phyloP scores from a whole-genome alignment of 1,140 invertebrate species.

The Drosophila ficusphila region DNA sequence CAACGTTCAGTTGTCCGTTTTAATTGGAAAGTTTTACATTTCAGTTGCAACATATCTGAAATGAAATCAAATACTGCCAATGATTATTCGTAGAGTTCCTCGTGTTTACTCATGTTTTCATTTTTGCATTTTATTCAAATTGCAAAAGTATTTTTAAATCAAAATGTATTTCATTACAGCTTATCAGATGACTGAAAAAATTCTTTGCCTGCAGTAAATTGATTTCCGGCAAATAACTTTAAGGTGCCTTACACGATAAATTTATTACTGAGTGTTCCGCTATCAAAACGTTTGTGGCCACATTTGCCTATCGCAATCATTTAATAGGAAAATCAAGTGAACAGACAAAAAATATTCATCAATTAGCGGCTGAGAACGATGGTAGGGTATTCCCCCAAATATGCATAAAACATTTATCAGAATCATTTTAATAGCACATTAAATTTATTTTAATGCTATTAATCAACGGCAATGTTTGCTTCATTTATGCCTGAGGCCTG shows the following conservation, averaged over 20 bases:
- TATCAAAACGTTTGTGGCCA: background rate
- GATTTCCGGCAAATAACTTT: background rate
- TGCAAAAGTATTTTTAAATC: background rate
- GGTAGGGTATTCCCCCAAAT: background rate
- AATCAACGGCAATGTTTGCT: slow-evolving; percentile 54
- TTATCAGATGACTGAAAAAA: background rate
- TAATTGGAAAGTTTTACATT: slow-evolving; percentile 56
- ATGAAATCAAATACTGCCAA: slow-evolving; percentile 40
- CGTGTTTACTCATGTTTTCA: background rate
- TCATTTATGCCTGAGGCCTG: slow-evolving; percentile 32
- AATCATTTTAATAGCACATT: slow-evolving; percentile 47
- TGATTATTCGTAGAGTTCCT: slow-evolving; percentile 15
- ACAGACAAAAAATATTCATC: slow-evolving; percentile 11
- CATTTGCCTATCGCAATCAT: slow-evolving; percentile 17
- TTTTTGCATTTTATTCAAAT: slow-evolving; percentile 7
- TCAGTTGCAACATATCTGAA: slow-evolving; percentile 50
- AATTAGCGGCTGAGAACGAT: slow-evolving; percentile 1
- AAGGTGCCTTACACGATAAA: background rate
- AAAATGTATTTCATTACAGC: background rate
- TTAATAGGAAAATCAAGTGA: slow-evolving; percentile 8
- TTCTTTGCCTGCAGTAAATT: background rate
- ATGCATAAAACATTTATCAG: slow-evolving; percentile 48
- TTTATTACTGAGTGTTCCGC: no score
- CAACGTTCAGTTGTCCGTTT: slow-evolving; percentile 14
- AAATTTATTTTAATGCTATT: slow-evolving; percentile 67